A percentile compares a stretch with the other conserved stretches of the same genome.
phyloP scores from a whole-genome alignment of 1,140 invertebrate genomes.

The Neotoxoptera formosana region DNA sequence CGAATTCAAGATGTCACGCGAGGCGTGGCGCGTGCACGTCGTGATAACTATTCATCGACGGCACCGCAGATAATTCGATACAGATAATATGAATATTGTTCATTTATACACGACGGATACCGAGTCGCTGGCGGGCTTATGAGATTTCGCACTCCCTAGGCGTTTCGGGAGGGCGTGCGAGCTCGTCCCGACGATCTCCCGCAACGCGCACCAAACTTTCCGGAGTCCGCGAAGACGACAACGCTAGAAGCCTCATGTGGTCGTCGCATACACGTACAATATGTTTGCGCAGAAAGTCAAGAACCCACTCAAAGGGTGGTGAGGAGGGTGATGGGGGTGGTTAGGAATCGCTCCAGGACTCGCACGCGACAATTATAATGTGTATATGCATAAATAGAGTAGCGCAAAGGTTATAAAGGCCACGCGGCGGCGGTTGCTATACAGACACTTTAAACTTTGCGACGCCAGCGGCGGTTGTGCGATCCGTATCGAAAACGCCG shows the following conservation, averaged over 20 bases:
- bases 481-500: slow-evolving; percentile 26
- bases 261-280: neutral
- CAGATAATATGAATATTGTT: neutral
- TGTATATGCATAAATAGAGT: neutral
- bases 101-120: neutral
- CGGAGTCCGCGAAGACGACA: neutral
- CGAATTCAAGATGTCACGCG: neutral
- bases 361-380: neutral
- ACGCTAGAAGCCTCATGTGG: neutral
- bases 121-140: neutral
- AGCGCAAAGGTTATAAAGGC: neutral
- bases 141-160: neutral
- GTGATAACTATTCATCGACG: neutral
- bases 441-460: slow-evolving; percentile 41
- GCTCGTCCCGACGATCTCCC: neutral
- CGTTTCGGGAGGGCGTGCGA: neutral
- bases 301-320: neutral
- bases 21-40: neutral
- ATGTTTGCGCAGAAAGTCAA: neutral
- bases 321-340: no score
- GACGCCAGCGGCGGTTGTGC: neutral
- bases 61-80: neutral
- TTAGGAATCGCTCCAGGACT: neutral
- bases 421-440: neutral
- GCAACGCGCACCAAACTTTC: neutral